A percentile compares a stretch with the other conserved stretches of the same genome.
phyloP scores from a whole-genome alignment of 2,113 vertebrate genomes.

The Tachuris rubrigastra region DNA sequence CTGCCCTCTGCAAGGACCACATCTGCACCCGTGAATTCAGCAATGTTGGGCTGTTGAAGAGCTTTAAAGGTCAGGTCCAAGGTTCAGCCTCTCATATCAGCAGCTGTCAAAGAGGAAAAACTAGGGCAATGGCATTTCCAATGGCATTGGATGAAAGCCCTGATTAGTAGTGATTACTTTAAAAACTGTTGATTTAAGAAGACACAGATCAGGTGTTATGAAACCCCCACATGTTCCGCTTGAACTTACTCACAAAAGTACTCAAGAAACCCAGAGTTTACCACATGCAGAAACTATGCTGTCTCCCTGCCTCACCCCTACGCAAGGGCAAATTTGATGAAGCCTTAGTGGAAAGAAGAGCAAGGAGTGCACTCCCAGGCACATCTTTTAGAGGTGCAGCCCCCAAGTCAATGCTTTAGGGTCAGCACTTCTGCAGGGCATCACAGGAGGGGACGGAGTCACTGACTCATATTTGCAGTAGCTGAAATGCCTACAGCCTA shows the following conservation, averaged over 20 bases:
- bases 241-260: background rate
- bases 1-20: background rate
- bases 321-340: background rate
- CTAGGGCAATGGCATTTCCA: constrained; percentile 10
- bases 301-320: background rate
- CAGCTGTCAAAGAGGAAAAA: background rate
- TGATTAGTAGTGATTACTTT: constrained; percentile 9
- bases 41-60: background rate
- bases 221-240: background rate
- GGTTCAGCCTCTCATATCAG: background rate
- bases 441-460: background rate
- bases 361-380: background rate
- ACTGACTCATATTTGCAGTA: background rate
- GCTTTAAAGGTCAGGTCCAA: constrained; percentile 26
- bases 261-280: background rate
- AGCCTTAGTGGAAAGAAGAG: background rate
- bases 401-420: background rate
- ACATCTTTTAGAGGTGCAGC: background rate
- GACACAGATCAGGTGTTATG: constrained; percentile 7
- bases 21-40: background rate
- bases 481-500: background rate
- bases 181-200: constrained; percentile 34
- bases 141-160: constrained; percentile 2
- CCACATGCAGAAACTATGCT: background rate
- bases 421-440: background rate